Base-by-base conservation (phyloP, 2,888 invertebrate species). In the Ochropleura leucogaster region DNA sequence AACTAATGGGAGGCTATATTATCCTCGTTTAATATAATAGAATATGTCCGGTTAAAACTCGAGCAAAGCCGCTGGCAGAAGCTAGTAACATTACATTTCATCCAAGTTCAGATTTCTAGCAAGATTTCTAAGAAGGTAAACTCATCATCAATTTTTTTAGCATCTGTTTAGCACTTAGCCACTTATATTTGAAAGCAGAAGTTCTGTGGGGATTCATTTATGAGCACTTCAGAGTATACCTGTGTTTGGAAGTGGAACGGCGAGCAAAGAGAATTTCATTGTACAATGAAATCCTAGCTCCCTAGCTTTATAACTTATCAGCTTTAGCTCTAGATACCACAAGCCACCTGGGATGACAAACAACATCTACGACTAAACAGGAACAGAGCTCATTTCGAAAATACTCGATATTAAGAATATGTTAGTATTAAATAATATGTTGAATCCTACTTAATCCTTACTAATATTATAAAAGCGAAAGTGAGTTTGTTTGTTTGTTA, bases 191-290 rank as follows among this genome's bases (percentile, higher is more conserved):
- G 12, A 20, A 44, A 55, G 20, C n/a, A 42, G 46, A 40, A 57
- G 40, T 40, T 40, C 12, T 18, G 18, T 46, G 30, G 10, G 20
- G n/a, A 20, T 53, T 16, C 12, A 68, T 47, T 55, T 44, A n/a
- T 51, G 20, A 47, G 14, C 49, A 20, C 0, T 65, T 55, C 20
- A 46, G 44, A 57, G 62, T 66, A 55, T 64, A 30, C 16, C 30
- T 46, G 49, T 63, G 46, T 57, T 40, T 20, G 40, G 40, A 67
- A 46, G 12, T 30, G 55, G 44, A 46, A 44, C n/a, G 18, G 44
- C 12, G 63, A 51, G n/a, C 57, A 72, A 57, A 77, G 78, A 16
- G 30, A 69, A 76, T 75, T 76, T 68, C 40, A 53, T 69, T 64
- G 76, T 65, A 20, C 59, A 49, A 20, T 30, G 30, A 30, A 30